Evolutionary conservation across 1,140 invertebrate species (phyloP).

Genomic region (Pseudomyrmex sp.): DNA sequence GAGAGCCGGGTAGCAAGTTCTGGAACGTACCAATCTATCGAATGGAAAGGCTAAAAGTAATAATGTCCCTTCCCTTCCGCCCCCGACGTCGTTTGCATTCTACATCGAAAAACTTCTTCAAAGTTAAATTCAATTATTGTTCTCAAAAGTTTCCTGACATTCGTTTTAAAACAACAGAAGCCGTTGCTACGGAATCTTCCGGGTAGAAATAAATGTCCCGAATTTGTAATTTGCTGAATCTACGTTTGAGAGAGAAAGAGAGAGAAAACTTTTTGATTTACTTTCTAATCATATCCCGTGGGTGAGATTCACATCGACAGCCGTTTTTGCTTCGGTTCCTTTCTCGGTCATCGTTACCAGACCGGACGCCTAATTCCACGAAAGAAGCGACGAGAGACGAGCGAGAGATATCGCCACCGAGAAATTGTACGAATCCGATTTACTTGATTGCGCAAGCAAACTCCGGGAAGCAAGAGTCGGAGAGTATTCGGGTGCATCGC

Average conservation of each 20-base stretch:
- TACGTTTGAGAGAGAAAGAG: neutral
- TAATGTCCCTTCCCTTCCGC: conserved; percentile 23
- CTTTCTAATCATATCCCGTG: neutral
- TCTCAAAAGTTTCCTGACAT: conserved; percentile 27
- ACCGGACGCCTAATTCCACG: neutral
- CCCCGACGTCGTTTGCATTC: conserved; percentile 24
- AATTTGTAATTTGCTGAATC: neutral
- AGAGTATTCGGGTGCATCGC: neutral
- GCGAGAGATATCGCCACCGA: neutral
- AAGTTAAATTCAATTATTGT: conserved; percentile 37
- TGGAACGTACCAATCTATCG: conserved; percentile 62
- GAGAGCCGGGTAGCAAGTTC: conserved; percentile 76
- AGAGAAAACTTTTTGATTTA: neutral
- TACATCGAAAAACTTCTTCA: conserved; percentile 45
- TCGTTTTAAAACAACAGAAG: conserved; percentile 22
- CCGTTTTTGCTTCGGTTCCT: neutral
- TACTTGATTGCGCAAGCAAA: conserved; percentile 8
- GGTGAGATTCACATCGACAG: neutral
- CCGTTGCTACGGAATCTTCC: neutral
- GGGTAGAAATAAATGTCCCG: neutral
- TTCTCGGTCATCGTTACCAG: neutral
- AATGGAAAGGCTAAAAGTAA: conserved; percentile 70
- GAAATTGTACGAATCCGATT: neutral
- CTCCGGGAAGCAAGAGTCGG: neutral
- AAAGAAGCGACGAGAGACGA: conserved; percentile 3